Evolutionary conservation across 2,888 invertebrate genomes (phyloP).

Genomic region (Phyllotreta striolata): DNA sequence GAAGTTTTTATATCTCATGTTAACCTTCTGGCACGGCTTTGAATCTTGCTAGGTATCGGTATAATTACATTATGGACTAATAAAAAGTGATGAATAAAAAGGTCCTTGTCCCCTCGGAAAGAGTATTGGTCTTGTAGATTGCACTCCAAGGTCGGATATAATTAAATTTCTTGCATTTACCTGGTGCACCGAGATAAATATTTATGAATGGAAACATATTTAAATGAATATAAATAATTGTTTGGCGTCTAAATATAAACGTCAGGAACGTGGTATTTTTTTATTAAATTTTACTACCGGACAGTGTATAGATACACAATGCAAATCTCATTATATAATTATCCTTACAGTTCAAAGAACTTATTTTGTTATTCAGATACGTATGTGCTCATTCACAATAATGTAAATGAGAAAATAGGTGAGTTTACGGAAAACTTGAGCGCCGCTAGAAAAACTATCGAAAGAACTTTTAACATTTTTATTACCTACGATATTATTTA

Average conservation of each 20-base stretch:
- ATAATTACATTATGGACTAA: slow-evolving; percentile 43
- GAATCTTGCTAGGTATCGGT: slow-evolving; percentile 9
- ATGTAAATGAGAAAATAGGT: too few species aligned
- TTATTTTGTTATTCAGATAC: too few species aligned
- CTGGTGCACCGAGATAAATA: slow-evolving; percentile 45
- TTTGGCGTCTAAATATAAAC: slow-evolving; percentile 16
- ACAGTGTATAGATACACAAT: too few species aligned
- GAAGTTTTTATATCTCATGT: not conserved
- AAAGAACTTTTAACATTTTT: too few species aligned
- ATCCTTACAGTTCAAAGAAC: too few species aligned
- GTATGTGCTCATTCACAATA: too few species aligned
- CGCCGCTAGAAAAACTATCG: too few species aligned
- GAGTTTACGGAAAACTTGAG: too few species aligned
- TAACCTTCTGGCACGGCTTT: not conserved
- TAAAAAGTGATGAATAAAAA: slow-evolving; percentile 44
- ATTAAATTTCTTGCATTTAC: slow-evolving; percentile 47
- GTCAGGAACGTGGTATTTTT: not conserved
- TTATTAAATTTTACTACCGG: too few species aligned
- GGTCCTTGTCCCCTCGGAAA: slow-evolving; percentile 47
- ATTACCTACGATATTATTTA: too few species aligned
- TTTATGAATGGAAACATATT: slow-evolving; percentile 47
- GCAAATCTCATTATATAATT: too few species aligned
- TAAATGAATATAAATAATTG: slow-evolving; percentile 38
- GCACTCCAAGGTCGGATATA: slow-evolving; percentile 45
- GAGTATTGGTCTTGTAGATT: slow-evolving; percentile 47